Evolutionary conservation across 1,140 invertebrate genomes (phyloP).

Genomic region (Anagrus nilaparvatae): DNA sequence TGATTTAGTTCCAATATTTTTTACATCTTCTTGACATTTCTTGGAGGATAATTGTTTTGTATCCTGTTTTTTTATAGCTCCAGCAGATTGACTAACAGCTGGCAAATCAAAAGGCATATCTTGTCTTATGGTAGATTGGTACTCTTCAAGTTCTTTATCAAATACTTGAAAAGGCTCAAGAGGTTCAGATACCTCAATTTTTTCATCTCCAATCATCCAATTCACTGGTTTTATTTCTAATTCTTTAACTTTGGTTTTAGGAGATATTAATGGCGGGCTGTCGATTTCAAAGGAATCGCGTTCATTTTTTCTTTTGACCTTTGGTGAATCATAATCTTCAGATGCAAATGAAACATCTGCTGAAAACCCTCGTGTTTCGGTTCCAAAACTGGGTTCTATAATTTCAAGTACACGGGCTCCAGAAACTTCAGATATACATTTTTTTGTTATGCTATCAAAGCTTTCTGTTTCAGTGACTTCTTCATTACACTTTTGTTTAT

Average conservation of each 20-base stretch:
- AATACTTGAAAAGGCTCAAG: conserved; percentile 35
- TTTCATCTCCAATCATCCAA: conserved; percentile 41
- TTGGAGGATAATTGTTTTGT: background rate
- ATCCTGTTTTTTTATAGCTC: background rate
- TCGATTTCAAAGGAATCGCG: conserved; percentile 35
- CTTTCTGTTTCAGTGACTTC: conserved; percentile 12
- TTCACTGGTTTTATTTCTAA: conserved; percentile 35
- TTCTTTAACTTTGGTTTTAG: conserved; percentile 26
- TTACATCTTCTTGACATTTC: conserved; percentile 11
- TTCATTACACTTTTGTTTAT: conserved; percentile 25
- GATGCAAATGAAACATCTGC: conserved; percentile 27
- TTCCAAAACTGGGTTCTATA: conserved; percentile 26
- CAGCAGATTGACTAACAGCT: conserved; percentile 15
- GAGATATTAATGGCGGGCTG: conserved; percentile 32
- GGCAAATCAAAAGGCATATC: conserved; percentile 10
- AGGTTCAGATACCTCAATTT: conserved; percentile 36
- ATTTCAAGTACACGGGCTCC: conserved; percentile 35
- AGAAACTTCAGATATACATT: conserved; percentile 24
- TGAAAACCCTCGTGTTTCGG: conserved; percentile 28
- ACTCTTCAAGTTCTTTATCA: conserved; percentile 37
- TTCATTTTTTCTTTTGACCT: conserved; percentile 11
- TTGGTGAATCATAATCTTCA: background rate
- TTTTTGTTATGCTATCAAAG: too few relatives aligned
- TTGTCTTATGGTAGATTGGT: conserved; percentile 24
- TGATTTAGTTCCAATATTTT: conserved; percentile 10